Evolutionary conservation across 2,113 vertebrate genomes (phyloP).

Genomic region (Muscicapa adusta): DNA sequence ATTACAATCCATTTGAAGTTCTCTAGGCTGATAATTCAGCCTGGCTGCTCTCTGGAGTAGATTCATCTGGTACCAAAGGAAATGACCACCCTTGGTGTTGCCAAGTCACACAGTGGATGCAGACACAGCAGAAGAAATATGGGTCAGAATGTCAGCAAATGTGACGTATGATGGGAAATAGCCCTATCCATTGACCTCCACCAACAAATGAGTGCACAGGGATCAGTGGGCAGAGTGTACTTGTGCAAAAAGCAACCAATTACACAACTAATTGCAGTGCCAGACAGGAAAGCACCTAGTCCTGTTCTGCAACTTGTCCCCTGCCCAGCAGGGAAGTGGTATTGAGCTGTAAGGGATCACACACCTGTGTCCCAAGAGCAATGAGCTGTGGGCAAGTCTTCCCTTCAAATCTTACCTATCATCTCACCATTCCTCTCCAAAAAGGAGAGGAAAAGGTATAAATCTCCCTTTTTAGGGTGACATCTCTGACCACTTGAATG

Average conservation of each 20-base stretch:
- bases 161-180: not conserved
- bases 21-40: not conserved
- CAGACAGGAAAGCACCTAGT: not conserved
- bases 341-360: not conserved
- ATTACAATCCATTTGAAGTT: not conserved
- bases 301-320: not conserved
- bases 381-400: not conserved
- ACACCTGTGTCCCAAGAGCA: fast-evolving
- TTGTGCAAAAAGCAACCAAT: slow-evolving; percentile 4
- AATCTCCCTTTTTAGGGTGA: not conserved
- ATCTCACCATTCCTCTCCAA: not conserved
- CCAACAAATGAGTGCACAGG: not conserved
- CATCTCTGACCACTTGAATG: not conserved
- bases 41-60: not conserved
- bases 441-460: not conserved
- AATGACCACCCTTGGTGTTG: not conserved
- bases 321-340: not conserved
- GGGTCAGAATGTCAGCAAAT: not conserved
- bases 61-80: not conserved
- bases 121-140: not conserved
- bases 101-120: not conserved
- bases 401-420: not conserved
- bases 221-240: not conserved
- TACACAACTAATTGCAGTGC: not conserved
- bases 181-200: not conserved